Base-by-base conservation (phyloP, 2,797 vertebrate species). In the Ptychadena robeensis region DNA sequence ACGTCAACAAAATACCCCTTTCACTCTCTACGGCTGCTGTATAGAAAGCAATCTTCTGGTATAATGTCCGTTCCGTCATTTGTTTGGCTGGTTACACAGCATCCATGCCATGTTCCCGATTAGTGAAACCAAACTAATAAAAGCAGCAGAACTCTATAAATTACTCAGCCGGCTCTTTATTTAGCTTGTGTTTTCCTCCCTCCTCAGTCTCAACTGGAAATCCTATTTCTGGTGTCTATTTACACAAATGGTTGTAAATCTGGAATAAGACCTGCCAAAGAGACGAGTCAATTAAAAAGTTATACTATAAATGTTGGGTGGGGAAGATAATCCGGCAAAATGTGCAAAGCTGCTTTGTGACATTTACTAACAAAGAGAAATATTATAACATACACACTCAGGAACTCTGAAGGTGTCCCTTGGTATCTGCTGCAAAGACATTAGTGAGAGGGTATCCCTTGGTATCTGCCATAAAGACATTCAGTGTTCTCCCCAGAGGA, bases 91-190 rank as follows among this genome's bases (percentile, higher is more conserved):
- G 44, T 8, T 14, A 18, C 6, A 6, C 7, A 22, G 31, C 7
- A 9, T 10, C 64, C 64, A 34, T 32, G 31, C 14, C 9, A 32
- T 66, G 64, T 66, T 66, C 64, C 18, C 2, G 30, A 66, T 34
- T 34, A 66, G 31, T 66, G 44, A 53, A 22, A 53, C 44, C 44
- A 66, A 66, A 66, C 63, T 15, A 65, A 66, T 32, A 66, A 32
- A 66, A 66, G 31, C 31, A 18, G 10, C 63, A 14, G 12, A 65
- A 4, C 30, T 32, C 64, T 66, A 66, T 66, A 66, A 66, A 66
- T 34, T 32, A 66, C 64, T 30, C 27, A 15, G 3, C 64, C 31
- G 0, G 32, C 31, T 34, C 64, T 18, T 66, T 34, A 32, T 32
- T 32, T 32, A 66, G 64, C 4, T 9, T 32, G 64, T 66, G 31